These are phyloP conservation scores for Mastigias papua DNA, from an alignment of 30 jellyfish, hydroid and myxozoan genomes.

Conservation along the genomic window DNA sequence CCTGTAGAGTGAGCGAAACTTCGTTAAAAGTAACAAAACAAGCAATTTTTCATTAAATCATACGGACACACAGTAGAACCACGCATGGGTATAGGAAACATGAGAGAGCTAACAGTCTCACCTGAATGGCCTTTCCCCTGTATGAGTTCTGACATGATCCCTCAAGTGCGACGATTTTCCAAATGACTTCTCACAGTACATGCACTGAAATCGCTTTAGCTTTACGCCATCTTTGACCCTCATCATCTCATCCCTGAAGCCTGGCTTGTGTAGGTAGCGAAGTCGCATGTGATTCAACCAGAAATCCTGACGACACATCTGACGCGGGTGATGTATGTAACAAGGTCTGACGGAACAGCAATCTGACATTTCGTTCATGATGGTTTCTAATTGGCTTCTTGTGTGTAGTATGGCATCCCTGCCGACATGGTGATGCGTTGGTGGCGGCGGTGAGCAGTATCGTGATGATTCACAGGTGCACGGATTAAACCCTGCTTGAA, in stretches of 20 bases:
- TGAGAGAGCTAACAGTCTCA: no score
- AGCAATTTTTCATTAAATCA: no score
- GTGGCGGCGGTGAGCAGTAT: constrained; percentile 37
- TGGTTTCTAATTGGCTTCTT: constrained; percentile 64
- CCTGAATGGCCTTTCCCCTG: constrained; percentile 97
- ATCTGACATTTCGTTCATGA: constrained; percentile 73
- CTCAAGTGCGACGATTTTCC: constrained; percentile 97
- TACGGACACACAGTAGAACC: no score
- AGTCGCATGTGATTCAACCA: constrained; percentile 46
- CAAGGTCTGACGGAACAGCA: constrained; percentile 33
- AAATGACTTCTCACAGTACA: constrained; percentile 92
- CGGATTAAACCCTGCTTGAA: constrained; percentile 39
- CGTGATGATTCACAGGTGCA: constrained; percentile 53
- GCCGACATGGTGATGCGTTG: constrained; percentile 10
- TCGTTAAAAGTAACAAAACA: no score
- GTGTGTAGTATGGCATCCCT: constrained; percentile 36
- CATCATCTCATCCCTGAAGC: constrained; percentile 22
- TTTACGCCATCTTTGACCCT: constrained; percentile 32
- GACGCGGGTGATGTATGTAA: constrained; percentile 43
- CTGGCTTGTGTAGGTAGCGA: constrained; percentile 39
- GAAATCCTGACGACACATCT: constrained; percentile 19
- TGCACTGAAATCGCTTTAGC: constrained; percentile 89
- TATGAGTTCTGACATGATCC: constrained; percentile 97
- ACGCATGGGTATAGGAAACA: no score
- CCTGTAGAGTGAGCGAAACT: no score